Conservation (phyloP, 30 jellyfish, hydroid and myxozoan species). For the Hydractinia symbiolongicarpus region DNA sequence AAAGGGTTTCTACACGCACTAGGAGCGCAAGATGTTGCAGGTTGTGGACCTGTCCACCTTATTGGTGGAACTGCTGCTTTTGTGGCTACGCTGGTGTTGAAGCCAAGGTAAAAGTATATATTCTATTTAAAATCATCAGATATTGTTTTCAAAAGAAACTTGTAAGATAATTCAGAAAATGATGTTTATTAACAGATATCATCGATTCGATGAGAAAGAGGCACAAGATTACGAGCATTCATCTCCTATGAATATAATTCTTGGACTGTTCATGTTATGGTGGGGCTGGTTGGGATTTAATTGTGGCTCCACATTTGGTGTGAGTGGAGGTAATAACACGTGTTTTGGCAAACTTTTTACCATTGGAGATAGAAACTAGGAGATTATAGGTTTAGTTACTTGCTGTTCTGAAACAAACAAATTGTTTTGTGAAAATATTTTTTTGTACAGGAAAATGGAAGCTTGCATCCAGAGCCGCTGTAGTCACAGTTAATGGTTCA, state of each 20-base stretch:
- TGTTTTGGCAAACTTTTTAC: too few relatives aligned
- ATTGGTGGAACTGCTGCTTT: conserved; percentile 83
- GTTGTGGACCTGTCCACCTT: conserved; percentile 82
- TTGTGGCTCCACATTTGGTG: conserved; percentile 89
- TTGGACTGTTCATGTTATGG: conserved; percentile 52
- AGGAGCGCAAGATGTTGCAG: conserved; percentile 89
- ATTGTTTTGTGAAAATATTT: too few relatives aligned
- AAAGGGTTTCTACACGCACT: conserved; percentile 50
- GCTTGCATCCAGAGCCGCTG: conserved; percentile 81
- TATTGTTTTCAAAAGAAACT: not conserved
- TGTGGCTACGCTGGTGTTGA: conserved; percentile 68
- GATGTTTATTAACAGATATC: not conserved
- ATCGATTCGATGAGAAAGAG: not conserved
- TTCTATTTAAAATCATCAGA: not conserved
- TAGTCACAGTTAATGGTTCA: conserved; percentile 66
- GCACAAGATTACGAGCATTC: conserved; percentile 18
- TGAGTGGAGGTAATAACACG: conserved; percentile 56
- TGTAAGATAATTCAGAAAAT: not conserved
- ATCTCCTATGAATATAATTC: conserved; percentile 75
- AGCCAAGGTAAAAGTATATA: conserved; percentile 37
- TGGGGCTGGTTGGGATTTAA: conserved; percentile 13
- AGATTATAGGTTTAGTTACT: too few relatives aligned
- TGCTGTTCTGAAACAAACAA: too few relatives aligned
- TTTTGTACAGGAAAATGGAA: conserved; percentile 71
- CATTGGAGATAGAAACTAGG: too few relatives aligned